Conservation (phyloP, 2,888 invertebrate genomes). For the Idaea biselata region DNA sequence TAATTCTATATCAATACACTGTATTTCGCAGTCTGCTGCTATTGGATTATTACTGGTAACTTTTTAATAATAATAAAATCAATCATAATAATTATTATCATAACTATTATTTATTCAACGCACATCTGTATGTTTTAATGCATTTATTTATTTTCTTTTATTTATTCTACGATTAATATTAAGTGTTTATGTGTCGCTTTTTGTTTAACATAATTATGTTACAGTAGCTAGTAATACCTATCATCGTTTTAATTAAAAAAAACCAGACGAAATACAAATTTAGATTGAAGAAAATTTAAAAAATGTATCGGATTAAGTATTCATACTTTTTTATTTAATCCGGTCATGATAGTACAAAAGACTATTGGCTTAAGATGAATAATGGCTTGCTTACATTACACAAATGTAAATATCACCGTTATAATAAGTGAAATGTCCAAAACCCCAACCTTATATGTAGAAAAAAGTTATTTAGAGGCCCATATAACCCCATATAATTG, state of each 20-base stretch:
- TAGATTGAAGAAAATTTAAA: background rate
- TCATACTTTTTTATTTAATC: no score
- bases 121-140: slow-evolving; percentile 18
- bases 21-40: slow-evolving; percentile 86
- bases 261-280: background rate
- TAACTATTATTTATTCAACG: slow-evolving; percentile 41
- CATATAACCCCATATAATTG: no score
- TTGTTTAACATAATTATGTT: background rate
- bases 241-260: background rate
- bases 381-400: no score
- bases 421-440: no score
- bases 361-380: no score
- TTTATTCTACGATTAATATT: slow-evolving; percentile 13
- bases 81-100: slow-evolving; percentile 44
- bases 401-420: no score
- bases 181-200: slow-evolving; percentile 4
- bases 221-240: background rate
- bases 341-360: no score
- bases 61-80: slow-evolving; percentile 37
- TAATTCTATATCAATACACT: slow-evolving; percentile 55
- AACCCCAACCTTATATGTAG: no score
- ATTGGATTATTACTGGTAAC: slow-evolving; percentile 89
- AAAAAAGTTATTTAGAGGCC: no score
- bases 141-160: slow-evolving; percentile 18
- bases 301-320: background rate